Conservation (phyloP, 1,140 invertebrate species). For the Drosophila athabasca region DNA sequence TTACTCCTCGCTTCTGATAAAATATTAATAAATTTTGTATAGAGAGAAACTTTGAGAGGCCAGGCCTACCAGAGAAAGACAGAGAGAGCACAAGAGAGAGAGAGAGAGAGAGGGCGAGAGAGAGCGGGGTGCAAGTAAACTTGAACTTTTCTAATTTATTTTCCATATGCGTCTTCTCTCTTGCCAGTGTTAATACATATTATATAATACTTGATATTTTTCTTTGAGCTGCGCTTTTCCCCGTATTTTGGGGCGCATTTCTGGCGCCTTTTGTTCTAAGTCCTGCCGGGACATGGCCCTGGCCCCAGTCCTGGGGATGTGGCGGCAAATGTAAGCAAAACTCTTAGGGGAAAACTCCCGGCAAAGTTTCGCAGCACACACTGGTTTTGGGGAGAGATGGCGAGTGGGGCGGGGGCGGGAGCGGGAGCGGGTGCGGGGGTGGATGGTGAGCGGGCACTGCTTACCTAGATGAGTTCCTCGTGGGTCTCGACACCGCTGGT, state of each 20-base stretch:
- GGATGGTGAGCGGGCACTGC: constrained; percentile 8
- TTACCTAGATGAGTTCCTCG: constrained; percentile 46
- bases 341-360: constrained; percentile 42
- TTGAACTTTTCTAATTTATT: constrained; percentile 78
- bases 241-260: constrained; percentile 36
- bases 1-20: constrained; percentile 21
- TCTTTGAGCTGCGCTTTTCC: constrained; percentile 54
- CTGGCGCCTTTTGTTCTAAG: constrained; percentile 64
- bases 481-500: constrained; percentile 48
- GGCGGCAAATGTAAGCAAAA: constrained; percentile 46
- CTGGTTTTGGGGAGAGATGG: too few relatives aligned
- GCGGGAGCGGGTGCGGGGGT: too few relatives aligned
- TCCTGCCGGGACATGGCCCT: constrained; percentile 5
- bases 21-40: constrained; percentile 76
- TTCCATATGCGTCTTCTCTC: constrained; percentile 49
- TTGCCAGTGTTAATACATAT: constrained; percentile 68
- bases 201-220: constrained; percentile 76
- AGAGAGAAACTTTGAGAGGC: constrained; percentile 56
- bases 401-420: too few relatives aligned
- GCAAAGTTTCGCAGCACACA: constrained; percentile 26
- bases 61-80: constrained; percentile 14
- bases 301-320: constrained; percentile 29
- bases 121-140: constrained; percentile 35
- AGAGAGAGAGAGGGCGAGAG: neutral
- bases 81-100: neutral